Evolutionary conservation across 2,888 invertebrate genomes (phyloP), one percentile per base, ranked within the genome.

Genomic region (Venustoraphidia nigricollis): DNA sequence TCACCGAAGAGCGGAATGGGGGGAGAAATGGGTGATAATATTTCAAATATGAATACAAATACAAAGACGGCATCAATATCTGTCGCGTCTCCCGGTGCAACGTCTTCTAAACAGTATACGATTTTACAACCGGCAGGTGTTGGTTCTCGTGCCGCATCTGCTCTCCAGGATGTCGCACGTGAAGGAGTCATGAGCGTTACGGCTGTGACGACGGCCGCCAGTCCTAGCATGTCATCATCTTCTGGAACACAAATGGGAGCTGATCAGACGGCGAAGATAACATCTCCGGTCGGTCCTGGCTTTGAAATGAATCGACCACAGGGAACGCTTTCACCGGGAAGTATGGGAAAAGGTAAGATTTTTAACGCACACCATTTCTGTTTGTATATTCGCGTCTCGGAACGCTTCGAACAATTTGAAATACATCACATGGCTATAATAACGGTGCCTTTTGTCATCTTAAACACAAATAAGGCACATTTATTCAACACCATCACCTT

Each of bases 111-210:
- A 67, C 88, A 89, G 64, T 90, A 89, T 62, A 90, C 89, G 51
- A 88, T 88, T 56, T 70, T 90, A 53, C 89, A 90, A 66, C 89
- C 89, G 1, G 88, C 88, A 10, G 83, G 82, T 35, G 76, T 79
- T 1, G 84, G 86, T 4, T 87, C 88, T 17, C 76, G 87, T 45
- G 87, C 87, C 0, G 87, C 87, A 44, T 83, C 83, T 38, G 87
- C 83, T 17, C 73, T 88, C 61, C 87, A 88, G 62, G 88, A 89
- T 62, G 83, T 77, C 48, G 64, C 63, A 17, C 67, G 81, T 41
- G 81, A 81, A 57, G 79, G 78, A 41, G 77, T 78, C 41, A 72
- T 76, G 36, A 74, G 75, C 54, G 78, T 79, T 10, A 66, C 77
- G 6, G 73, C 75, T 13, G 71, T 73, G 34, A 66, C 64, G 56